A percentile compares a stretch with the other conserved stretches of the same genome.
Evolutionary conservation across 92 coral and sea anemone species (phyloP).

Genomic region (Epizoanthus rinbou): DNA sequence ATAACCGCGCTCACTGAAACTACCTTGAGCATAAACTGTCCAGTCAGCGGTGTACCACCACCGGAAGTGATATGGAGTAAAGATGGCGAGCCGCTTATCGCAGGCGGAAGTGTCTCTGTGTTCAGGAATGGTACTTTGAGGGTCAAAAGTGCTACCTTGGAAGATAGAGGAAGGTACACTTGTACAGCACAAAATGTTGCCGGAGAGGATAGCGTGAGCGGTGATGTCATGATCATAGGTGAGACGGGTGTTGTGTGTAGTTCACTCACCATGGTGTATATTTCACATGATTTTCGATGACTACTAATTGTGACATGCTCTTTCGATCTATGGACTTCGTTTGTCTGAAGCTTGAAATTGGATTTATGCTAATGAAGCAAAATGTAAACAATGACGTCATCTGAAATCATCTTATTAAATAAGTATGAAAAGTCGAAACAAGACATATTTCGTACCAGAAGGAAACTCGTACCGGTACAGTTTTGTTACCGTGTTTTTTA

Average conservation of each 20-base stretch:
- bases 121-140: slow-evolving; percentile 27
- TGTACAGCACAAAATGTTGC: slow-evolving; percentile 22
- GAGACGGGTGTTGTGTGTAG: not conserved
- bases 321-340: too few species aligned
- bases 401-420: too few species aligned
- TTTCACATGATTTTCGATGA: too few species aligned
- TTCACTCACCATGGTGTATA: too few species aligned
- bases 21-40: slow-evolving; percentile 29
- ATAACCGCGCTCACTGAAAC: slow-evolving; percentile 50
- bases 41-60: slow-evolving; percentile 54
- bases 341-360: too few species aligned
- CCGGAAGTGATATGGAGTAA: slow-evolving; percentile 48
- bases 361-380: too few species aligned
- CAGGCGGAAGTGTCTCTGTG: not conserved
- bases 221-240: slow-evolving; percentile 45
- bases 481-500: too few species aligned
- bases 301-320: too few species aligned
- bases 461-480: too few species aligned
- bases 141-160: not conserved
- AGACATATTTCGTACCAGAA: too few species aligned
- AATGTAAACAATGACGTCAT: too few species aligned
- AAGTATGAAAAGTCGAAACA: too few species aligned
- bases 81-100: slow-evolving; percentile 21
- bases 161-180: slow-evolving; percentile 13
- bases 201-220: slow-evolving; percentile 22